Evolutionary conservation across 2,797 vertebrate genomes (phyloP), one percentile per base, ranked within the genome.

Genomic region (Acanthiza pusilla): DNA sequence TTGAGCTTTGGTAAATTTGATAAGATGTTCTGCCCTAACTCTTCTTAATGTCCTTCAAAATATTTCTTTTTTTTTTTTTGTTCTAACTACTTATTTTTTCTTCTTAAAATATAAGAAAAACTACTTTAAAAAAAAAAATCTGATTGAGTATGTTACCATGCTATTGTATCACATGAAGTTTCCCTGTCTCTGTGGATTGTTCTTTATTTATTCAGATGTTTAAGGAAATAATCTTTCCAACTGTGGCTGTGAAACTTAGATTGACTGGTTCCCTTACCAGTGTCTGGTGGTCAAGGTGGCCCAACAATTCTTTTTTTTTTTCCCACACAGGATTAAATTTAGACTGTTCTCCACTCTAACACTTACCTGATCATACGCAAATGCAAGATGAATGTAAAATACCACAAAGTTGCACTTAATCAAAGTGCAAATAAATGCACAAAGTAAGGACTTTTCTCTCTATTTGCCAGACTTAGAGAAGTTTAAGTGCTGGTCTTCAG

Each of bases 91-190:
- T 78, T 72, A 43, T 54, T 7, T 7, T 68, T 88, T 65, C 47
- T 67, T 68, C 61, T 61, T 72, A 55, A 82, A 76, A 66, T 34
- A 9, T 15, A 51, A 34, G 10, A 42, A 77, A 80, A 40, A 43
- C 47, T 6, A 16, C 25, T 20, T 78, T 71, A 7, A n/a, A n/a
- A n/a, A n/a, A n/a, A n/a, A n/a, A n/a, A 10, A 38, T 29, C 32
- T 20, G 11, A 11, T 72, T 29, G 9, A 1, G 0, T 81, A 38
- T 0, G 0, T 68, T 78, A 14, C 30, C n/a, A 14, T 51, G n/a
- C 23, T 77, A 40, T 58, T 70, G 8, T 40, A 58, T 45, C 11
- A 9, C 22, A 18, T 20, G 3, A 58, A 32, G 7, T 34, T 66
- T 91, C 48, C 16, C 7, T 34, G 3, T 71, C 11, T 62, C 55